Conservation (phyloP, 2,888 invertebrate species). For the Trachelus tabidus region DNA sequence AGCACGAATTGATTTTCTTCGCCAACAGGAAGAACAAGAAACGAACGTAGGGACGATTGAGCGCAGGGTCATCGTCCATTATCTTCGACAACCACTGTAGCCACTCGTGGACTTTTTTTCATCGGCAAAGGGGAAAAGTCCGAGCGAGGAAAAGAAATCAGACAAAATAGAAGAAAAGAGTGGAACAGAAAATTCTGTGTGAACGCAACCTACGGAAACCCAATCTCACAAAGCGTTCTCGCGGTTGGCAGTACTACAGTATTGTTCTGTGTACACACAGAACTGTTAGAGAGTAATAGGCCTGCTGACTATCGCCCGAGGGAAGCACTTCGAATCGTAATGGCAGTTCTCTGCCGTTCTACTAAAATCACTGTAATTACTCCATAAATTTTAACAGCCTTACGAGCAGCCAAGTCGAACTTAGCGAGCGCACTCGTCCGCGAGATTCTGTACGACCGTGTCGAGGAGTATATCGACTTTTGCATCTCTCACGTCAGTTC, state of each 20-base stretch:
- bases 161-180: background rate
- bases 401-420: background rate
- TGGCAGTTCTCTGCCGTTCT: conserved; percentile 12
- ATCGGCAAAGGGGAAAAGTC: background rate
- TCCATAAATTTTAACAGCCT: conserved; percentile 19
- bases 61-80: background rate
- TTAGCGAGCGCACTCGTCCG: background rate
- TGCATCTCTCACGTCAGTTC: background rate
- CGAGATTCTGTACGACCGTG: too few species aligned
- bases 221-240: background rate
- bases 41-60: background rate
- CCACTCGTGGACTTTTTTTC: background rate
- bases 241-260: background rate
- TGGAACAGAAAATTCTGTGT: background rate
- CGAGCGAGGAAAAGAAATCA: background rate
- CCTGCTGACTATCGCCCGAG: background rate
- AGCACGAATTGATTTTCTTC: background rate
- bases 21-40: background rate
- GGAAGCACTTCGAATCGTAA: conserved; percentile 6
- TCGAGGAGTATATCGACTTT: background rate
- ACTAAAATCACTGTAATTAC: conserved; percentile 20
- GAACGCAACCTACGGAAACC: background rate
- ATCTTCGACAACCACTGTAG: background rate
- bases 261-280: conserved; percentile 5
- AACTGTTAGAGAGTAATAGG: conserved; percentile 5